Evolutionary conservation across 2,888 invertebrate species (phyloP).

Genomic region (Clitarchus hookeri): DNA sequence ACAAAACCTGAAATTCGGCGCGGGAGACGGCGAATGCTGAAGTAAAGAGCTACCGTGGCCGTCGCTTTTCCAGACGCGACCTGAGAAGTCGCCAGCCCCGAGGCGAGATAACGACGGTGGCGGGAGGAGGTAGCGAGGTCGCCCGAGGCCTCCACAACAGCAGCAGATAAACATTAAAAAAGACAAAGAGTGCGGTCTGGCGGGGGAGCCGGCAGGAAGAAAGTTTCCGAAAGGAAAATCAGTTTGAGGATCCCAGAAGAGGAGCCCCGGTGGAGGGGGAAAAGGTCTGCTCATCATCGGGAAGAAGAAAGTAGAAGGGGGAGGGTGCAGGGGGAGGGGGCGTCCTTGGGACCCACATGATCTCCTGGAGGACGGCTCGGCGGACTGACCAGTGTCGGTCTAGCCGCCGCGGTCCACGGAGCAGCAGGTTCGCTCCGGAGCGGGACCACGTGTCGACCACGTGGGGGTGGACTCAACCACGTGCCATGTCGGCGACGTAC

Average conservation of each 20-base stretch:
- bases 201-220: neutral
- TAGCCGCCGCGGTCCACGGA: neutral
- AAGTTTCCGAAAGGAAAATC: neutral
- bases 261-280: neutral
- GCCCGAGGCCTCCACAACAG: neutral
- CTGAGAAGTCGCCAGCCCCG: neutral
- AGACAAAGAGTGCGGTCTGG: neutral
- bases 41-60: neutral
- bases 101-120: neutral
- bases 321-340: neutral
- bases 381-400: neutral
- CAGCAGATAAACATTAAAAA: neutral
- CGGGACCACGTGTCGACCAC: neutral
- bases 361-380: neutral
- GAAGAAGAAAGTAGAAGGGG: neutral
- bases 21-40: too few species aligned
- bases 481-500: slow-evolving; percentile 10
- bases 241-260: too few species aligned
- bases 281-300: neutral
- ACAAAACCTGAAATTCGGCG: too few species aligned
- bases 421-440: neutral
- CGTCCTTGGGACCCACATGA: slow-evolving; percentile 5
- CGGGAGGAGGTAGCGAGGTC: neutral
- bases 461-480: neutral
- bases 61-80: neutral